Evolutionary conservation across 2,888 invertebrate species (phyloP).

Genomic region (Tetragonisca angustula): DNA sequence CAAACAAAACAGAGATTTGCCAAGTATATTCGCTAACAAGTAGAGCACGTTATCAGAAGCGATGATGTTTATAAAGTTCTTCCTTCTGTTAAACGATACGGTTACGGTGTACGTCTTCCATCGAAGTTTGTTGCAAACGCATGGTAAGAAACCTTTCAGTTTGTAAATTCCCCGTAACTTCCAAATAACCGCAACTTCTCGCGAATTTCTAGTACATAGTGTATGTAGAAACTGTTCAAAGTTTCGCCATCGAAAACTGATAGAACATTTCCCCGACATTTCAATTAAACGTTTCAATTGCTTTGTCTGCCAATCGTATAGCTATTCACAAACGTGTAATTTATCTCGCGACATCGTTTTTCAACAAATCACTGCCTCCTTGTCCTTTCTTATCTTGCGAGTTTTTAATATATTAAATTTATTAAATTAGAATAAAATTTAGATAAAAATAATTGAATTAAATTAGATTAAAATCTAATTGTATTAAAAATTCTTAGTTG

Average conservation of each 20-base stretch:
- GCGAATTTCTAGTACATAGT: slow-evolving; percentile 14
- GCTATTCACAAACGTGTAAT: background rate
- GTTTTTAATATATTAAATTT: too few species aligned
- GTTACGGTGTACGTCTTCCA: slow-evolving; percentile 1
- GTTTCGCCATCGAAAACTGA: slow-evolving; percentile 29
- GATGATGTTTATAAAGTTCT: slow-evolving; percentile 34
- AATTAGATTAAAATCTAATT: background rate
- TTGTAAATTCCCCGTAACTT: slow-evolving; percentile 41
- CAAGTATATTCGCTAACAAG: background rate
- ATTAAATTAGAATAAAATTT: too few species aligned
- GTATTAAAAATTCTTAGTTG: background rate
- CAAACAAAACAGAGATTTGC: background rate
- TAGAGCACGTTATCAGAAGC: slow-evolving; percentile 4
- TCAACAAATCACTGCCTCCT: background rate
- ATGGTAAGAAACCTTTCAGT: slow-evolving; percentile 44
- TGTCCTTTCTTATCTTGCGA: background rate
- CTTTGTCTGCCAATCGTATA: background rate
- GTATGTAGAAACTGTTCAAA: slow-evolving; percentile 1
- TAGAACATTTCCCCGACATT: slow-evolving; percentile 18
- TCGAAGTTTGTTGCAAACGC: slow-evolving; percentile 38
- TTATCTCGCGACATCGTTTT: background rate
- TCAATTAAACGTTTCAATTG: slow-evolving; percentile 35
- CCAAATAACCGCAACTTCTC: slow-evolving; percentile 43
- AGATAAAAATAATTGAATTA: too few species aligned
- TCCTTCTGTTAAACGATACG: background rate